Evolutionary conservation across 1,140 invertebrate genomes (phyloP), one percentile per base, ranked within the genome.

Genomic region (Sminthurinus signatus): DNA sequence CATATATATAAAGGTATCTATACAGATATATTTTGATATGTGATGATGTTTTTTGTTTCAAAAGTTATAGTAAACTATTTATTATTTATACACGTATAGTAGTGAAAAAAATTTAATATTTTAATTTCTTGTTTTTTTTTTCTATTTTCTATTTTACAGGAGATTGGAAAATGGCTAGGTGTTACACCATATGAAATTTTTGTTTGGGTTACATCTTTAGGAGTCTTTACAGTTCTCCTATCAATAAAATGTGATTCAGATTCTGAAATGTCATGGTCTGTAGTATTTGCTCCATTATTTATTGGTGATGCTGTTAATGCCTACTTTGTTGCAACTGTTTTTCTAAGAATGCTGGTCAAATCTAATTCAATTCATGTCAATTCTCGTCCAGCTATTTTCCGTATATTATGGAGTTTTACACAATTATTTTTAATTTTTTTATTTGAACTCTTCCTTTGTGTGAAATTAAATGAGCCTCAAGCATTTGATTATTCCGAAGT

Each of bases 271-370:
- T 74, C 75, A 4, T 81, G 80, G 80, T 94, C 91, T 86, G 82
- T 84, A 55, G 85, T 93, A 28, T 95, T 96, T 77, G 84, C 87
- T 4, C 93, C 93, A 0, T 77, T 96, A 27, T 98, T 95, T 79
- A 83, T 91, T 23, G 88, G 88, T 67, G 92, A 97, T 80, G 90
- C 88, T 42, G 80, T 95, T 46, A 93, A 93, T 78, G 86, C 88
- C 17, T 97, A 98, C 77, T 96, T 97, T 76, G 92, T 91, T 75
- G 85, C 89, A 17, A 96, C 96, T 72, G 88, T 96, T 46, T 90
- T 93, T 73, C 92, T 97, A 72, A 81, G 93, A 71, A 93, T 93
- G 87, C n/a, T n/a, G n/a, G n/a, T n/a, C n/a, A n/a, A n/a, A n/a
- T n/a, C n/a, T n/a, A n/a, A n/a, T n/a, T 87, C 88, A 72, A 80